Base-by-base conservation (phyloP, 2,888 invertebrate species). In the Tineola bisselliella region DNA sequence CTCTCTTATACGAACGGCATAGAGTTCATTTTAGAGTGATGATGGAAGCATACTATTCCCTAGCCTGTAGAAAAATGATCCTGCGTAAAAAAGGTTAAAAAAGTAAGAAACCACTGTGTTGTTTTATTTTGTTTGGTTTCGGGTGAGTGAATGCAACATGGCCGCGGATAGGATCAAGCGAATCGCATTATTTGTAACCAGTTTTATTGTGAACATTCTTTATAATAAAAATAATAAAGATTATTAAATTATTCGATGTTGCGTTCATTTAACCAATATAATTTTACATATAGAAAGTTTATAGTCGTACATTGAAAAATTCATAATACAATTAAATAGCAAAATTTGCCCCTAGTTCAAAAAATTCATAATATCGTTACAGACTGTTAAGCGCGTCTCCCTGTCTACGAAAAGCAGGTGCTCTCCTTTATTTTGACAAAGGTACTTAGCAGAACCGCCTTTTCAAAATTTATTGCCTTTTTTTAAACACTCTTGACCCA, bases 21-120 rank as follows among this genome's bases (percentile, higher is more conserved):
- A 81, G 70, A 68, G 63, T 60, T 64, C 62, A 75, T 64, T 72
- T 72, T 82, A 62, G 64, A 25, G 11, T 19, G 44, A 33, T 5
- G 33, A 17, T 4, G 15, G n/a, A 11, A 38, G 2, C 66, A 68
- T 69, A 73, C 79, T 79, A 83, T 81, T 79, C 81, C 76, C 70
- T 68, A 74, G 73, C 71, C 76, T 72, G 78, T 75, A 84, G 86
- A 87, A 87, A 87, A 86, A 87, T 86, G 79, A 87, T 87, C 87
- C 86, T 87, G 84, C 83, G 81, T 77, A 81, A 81, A 86, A 84
- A 83, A 81, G 38, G 61, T 72, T 73, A 77, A 73, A 79, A 84
- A 81, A 81, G 73, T 68, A 64, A 66, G 70, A 70, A 77, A 19
- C 73, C 76, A 77, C 73, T 77, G 74, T 74, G 79, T 84, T 77